Percentiles rank a stretch among this genome's conserved stretches.
These are phyloP conservation scores for Phoenicopterus ruber DNA, from an alignment of 2,113 vertebrate species.

Conservation along the genomic window DNA sequence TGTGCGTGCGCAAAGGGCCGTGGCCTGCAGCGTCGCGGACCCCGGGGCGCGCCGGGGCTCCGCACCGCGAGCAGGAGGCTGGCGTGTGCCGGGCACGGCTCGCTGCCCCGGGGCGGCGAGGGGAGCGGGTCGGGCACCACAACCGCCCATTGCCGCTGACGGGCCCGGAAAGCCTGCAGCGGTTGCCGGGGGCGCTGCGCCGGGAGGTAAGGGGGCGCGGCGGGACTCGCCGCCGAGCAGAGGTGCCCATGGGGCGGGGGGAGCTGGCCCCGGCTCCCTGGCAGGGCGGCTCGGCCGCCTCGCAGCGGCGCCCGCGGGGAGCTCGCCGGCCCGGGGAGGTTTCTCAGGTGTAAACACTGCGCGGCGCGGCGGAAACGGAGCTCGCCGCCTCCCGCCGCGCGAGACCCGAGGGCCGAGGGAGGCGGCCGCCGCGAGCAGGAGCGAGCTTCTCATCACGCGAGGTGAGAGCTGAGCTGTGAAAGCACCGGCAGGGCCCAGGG, in stretches of 20 bases:
- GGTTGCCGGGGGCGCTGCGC: background rate
- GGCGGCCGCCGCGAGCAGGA: background rate
- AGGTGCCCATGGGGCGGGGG: background rate
- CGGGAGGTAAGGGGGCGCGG: background rate
- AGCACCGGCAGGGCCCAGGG: background rate
- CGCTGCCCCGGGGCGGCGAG: background rate
- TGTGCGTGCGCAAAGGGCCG: background rate
- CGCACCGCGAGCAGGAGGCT: too few species aligned
- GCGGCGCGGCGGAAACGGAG: background rate
- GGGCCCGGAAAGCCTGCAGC: too few species aligned
- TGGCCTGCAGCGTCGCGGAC: background rate
- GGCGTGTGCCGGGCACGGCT: too few species aligned
- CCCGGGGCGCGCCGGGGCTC: too few species aligned
- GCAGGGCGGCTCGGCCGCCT: background rate
- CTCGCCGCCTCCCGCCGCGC: background rate
- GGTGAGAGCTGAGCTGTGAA: fast-evolving
- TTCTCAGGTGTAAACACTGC: background rate
- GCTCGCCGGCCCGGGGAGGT: background rate
- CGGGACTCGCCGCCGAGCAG: background rate
- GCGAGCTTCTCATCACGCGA: background rate
- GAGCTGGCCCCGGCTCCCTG: background rate
- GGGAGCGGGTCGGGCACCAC: background rate
- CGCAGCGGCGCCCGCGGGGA: background rate
- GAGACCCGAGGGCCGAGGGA: background rate
- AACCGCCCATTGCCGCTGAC: too few species aligned